Evolutionary conservation across 2,113 vertebrate genomes (phyloP).

Genomic region (Nettapus auritus): DNA sequence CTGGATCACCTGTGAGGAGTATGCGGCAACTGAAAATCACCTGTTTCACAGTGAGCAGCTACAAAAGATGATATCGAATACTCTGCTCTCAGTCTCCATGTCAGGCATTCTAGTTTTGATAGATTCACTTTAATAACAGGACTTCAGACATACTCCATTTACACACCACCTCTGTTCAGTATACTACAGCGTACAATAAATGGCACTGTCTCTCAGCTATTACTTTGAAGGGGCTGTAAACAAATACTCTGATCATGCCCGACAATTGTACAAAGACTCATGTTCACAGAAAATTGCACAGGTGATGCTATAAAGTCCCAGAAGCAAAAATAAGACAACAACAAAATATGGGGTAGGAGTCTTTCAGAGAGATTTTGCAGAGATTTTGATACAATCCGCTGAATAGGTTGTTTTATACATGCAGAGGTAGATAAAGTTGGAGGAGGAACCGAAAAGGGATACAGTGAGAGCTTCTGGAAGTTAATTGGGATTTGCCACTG

Average conservation of each 20-base stretch:
- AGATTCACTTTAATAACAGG: background rate
- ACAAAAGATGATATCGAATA: fast-evolving
- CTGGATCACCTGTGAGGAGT: background rate
- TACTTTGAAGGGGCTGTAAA: background rate
- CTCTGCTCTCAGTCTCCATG: background rate
- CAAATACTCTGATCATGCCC: background rate
- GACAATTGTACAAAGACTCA: fast-evolving
- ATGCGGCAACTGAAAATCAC: background rate
- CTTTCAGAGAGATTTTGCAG: background rate
- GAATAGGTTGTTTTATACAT: background rate
- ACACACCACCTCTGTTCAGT: background rate
- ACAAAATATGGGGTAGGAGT: background rate
- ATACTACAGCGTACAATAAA: fast-evolving
- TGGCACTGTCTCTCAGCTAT: background rate
- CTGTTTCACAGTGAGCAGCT: background rate
- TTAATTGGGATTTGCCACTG: background rate
- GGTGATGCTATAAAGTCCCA: background rate
- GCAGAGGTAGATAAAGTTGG: background rate
- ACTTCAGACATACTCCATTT: background rate
- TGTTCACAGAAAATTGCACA: background rate
- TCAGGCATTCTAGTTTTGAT: background rate
- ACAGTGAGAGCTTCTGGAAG: background rate
- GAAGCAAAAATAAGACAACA: background rate
- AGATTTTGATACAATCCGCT: background rate
- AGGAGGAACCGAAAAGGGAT: background rate